Evolutionary conservation across 1,140 invertebrate species (phyloP), one percentile per base, ranked within the genome.

Genomic region (Drosophila repletoides): DNA sequence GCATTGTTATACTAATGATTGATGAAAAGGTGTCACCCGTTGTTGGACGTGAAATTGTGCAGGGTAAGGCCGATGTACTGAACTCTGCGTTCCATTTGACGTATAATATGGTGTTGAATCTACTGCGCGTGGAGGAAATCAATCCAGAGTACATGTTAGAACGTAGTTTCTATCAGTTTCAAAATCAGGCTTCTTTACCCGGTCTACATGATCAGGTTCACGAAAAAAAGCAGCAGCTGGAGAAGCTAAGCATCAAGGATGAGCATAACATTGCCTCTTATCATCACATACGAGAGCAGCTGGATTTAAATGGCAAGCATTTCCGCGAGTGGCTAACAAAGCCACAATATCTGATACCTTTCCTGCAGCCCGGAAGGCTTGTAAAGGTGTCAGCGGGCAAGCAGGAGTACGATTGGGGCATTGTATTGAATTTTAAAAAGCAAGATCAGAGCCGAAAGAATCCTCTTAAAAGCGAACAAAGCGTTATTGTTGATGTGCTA

Each of bases 61-160:
- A 98, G 91, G 98, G 98, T 31, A 93, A 94, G 84, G 94, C 98
- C 0, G 98, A 99, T 92, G 95, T 98, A 0, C 95, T 99, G 21
- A 99, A 99, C 91, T 99, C 98, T 1, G 98, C 98, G 0, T 99
- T 99, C 91, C 98, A 99, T 91, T 92, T 99, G 38, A 99, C 98
- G 0, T 99, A 99, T 89, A 99, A 99, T 89, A 99, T 99, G 99
- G 97, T 99, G 5, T 91, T 99, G 5, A 99, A 99, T 93, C 92
- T 99, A 61, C 91, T 99, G 28, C 91, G 95, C 88, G 99, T 99
- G 3, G 98, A 99, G 91, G 98, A 99, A 92, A 99, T 99, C 55
- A 99, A 99, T 93, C 98, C 99, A 0, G 98, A 99, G 90, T 99
- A 98, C 76, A 99, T 99, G 97, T 92, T 99, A 76, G 98, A 99